Evolutionary conservation across 2,113 vertebrate genomes (phyloP).

Genomic region (Dasyurus viverrinus): DNA sequence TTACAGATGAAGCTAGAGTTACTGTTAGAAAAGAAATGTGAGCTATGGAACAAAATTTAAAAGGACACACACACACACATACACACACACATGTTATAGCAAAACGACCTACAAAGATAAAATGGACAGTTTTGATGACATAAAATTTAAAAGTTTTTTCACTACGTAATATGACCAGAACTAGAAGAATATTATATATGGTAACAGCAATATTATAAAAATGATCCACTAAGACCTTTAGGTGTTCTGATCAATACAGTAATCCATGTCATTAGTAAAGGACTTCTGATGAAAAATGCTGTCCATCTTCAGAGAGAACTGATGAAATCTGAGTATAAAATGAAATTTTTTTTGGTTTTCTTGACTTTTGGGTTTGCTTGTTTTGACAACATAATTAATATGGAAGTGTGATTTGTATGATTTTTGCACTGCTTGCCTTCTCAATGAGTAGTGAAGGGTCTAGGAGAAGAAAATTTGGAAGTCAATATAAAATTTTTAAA

Average conservation of each 20-base stretch:
- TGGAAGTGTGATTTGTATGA: neutral
- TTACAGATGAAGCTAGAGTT: neutral
- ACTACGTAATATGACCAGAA: too few relatives aligned
- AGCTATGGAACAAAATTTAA: neutral
- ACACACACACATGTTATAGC: too few relatives aligned
- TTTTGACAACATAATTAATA: neutral
- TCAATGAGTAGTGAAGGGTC: neutral
- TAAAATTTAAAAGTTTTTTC: too few relatives aligned
- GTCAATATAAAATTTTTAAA: neutral
- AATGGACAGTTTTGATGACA: too few relatives aligned
- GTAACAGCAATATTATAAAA: neutral
- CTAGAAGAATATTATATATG: too few relatives aligned
- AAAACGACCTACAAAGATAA: too few relatives aligned
- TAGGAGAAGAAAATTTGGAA: neutral
- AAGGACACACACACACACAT: too few relatives aligned
- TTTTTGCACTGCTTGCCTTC: neutral
- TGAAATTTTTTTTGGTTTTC: neutral
- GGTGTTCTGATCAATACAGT: neutral
- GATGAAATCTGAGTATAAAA: neutral
- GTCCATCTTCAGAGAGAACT: neutral
- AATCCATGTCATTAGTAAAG: neutral
- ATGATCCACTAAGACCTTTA: neutral
- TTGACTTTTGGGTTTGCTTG: neutral
- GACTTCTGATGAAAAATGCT: neutral
- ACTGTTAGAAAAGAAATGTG: neutral